These are phyloP conservation scores for Polymixis lichenea DNA, from an alignment of 2,888 invertebrate genomes.

Conservation along the genomic window DNA sequence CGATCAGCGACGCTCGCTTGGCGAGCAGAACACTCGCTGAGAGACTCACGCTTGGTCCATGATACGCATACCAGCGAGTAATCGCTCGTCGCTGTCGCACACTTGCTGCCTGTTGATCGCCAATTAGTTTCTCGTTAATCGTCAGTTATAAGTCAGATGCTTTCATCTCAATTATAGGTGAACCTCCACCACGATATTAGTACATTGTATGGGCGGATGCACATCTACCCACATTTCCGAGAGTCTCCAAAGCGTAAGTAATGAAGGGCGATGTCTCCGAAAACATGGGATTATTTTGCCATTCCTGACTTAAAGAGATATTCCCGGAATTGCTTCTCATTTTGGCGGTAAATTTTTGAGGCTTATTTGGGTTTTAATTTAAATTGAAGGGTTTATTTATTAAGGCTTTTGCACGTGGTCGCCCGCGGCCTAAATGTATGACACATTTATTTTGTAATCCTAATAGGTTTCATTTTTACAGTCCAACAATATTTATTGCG, in stretches of 20 bases:
- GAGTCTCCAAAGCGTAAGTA: constrained; percentile 8
- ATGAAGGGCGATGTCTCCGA: constrained; percentile 8
- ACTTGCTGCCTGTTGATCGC: neutral
- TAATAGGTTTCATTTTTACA: neutral
- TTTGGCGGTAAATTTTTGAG: neutral
- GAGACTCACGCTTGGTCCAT: neutral
- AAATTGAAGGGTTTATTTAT: constrained; percentile 13
- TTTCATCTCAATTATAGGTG: neutral
- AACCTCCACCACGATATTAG: constrained; percentile 14
- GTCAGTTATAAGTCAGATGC: neutral
- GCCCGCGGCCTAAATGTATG: neutral
- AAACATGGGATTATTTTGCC: constrained; percentile 19
- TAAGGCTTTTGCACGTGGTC: neutral
- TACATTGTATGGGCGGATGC: constrained; percentile 7
- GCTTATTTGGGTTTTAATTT: constrained; percentile 18
- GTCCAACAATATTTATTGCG: neutral
- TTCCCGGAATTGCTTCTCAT: constrained; percentile 14
- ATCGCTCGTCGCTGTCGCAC: too few species aligned
- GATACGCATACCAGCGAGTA: neutral
- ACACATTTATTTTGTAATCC: neutral
- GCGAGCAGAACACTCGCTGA: neutral
- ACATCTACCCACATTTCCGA: constrained; percentile 23
- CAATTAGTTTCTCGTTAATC: neutral
- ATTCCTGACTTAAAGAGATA: neutral
- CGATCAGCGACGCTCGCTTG: neutral